Conservation (phyloP, 2,797 vertebrate genomes). For the Oophaga sylvatica region DNA sequence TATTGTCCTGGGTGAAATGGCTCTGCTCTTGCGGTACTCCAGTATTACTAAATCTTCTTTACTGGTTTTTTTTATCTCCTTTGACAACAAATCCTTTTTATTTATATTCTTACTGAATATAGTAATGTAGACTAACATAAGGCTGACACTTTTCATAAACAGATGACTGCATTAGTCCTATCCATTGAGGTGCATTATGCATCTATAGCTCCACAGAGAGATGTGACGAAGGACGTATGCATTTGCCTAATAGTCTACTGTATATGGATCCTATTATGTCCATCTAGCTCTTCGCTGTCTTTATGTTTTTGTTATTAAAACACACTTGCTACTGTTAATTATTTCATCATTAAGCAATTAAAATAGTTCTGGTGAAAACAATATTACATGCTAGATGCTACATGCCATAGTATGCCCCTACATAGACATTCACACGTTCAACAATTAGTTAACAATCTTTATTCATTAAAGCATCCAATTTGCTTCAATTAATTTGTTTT, state of each 20-base stretch:
- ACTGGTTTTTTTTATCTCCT: no score
- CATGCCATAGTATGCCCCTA: constrained; percentile 36
- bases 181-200: neutral
- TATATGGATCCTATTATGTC: neutral
- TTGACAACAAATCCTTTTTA: no score
- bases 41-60: no score
- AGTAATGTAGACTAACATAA: neutral
- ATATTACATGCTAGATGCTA: constrained; percentile 34
- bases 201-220: no score
- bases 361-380: constrained; percentile 40
- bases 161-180: neutral
- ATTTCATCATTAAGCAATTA: constrained; percentile 36
- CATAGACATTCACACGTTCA: constrained; percentile 30
- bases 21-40: no score
- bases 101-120: neutral
- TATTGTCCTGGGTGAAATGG: no score
- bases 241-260: neutral
- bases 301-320: constrained; percentile 11
- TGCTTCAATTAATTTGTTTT: constrained; percentile 53
- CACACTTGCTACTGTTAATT: constrained; percentile 15
- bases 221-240: neutral
- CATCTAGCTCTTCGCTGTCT: neutral
- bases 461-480: constrained; percentile 46
- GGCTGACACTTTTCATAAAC: neutral
- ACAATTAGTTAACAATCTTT: constrained; percentile 48